phyloP scores from a whole-genome alignment of 2,888 invertebrate genomes.

The Tenthredo scrophulariae region DNA sequence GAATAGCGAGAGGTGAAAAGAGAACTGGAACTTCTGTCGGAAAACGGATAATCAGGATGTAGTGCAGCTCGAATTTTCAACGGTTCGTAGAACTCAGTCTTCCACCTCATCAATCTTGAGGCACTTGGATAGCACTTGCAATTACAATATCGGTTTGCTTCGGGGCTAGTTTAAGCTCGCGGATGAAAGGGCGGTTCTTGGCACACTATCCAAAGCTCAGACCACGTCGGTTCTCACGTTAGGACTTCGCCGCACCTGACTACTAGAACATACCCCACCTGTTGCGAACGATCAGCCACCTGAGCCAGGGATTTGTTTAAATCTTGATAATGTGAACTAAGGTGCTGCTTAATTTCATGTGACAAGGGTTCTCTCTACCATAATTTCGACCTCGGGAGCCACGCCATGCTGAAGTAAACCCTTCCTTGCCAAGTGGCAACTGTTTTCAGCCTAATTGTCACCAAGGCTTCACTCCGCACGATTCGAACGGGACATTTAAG shows the following conservation, averaged over 20 bases:
- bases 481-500: neutral
- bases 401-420: conserved; percentile 25
- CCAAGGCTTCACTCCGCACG: neutral
- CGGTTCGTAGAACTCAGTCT: conserved; percentile 71
- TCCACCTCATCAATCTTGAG: conserved; percentile 76
- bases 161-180: conserved; percentile 74
- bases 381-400: conserved; percentile 35
- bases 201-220: conserved; percentile 70
- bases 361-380: conserved; percentile 51
- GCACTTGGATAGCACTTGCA: conserved; percentile 75
- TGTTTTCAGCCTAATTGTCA: conserved; percentile 37
- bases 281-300: conserved; percentile 75
- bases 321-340: conserved; percentile 72
- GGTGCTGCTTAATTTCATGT: conserved; percentile 66
- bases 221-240: conserved; percentile 61
- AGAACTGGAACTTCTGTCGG: neutral
- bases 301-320: conserved; percentile 72
- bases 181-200: conserved; percentile 72
- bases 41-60: conserved; percentile 60
- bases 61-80: conserved; percentile 70
- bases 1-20: conserved; percentile 1
- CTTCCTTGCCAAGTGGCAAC: conserved; percentile 21
- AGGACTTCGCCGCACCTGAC: conserved; percentile 65
- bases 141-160: conserved; percentile 77
- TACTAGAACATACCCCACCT: conserved; percentile 73